Conservation (phyloP, 2,797 vertebrate species). For the Myotis vivesi region DNA sequence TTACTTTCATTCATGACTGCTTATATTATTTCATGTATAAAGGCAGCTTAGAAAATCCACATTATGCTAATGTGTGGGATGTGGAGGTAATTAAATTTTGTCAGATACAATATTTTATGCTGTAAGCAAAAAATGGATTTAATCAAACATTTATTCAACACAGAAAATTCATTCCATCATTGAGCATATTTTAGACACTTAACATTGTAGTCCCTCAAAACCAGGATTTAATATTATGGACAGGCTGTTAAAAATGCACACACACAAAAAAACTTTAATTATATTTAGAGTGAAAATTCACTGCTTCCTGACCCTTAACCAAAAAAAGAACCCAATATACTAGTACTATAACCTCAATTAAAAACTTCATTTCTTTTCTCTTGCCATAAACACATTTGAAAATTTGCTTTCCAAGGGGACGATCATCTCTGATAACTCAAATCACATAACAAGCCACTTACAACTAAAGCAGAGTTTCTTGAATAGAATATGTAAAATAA, state of each 20-base stretch:
- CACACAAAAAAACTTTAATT: neutral
- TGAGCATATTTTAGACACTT: conserved; percentile 45
- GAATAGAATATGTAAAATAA: neutral
- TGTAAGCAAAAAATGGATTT: conserved; percentile 60
- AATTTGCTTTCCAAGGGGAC: neutral
- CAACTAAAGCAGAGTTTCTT: neutral
- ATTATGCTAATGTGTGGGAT: conserved; percentile 51
- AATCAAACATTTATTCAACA: conserved; percentile 60
- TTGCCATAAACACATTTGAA: neutral
- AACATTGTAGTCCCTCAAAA: conserved; percentile 19
- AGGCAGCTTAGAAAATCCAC: conserved; percentile 36
- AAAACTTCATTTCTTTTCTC: conserved; percentile 32
- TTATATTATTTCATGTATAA: conserved; percentile 54
- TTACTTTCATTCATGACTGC: conserved; percentile 33
- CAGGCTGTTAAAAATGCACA: neutral
- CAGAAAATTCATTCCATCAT: conserved; percentile 40
- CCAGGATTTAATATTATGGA: conserved; percentile 37
- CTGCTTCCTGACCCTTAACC: conserved; percentile 38
- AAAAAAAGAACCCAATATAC: neutral
- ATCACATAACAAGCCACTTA: neutral
- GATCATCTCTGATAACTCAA: neutral
- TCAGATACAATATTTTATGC: conserved; percentile 53
- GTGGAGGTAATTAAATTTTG: conserved; percentile 62
- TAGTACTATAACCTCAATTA: neutral
- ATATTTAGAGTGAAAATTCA: neutral